Percentiles rank a stretch among this genome's conserved stretches.
Conservation (phyloP, 2,113 vertebrate genomes). For the Ovis aries region DNA sequence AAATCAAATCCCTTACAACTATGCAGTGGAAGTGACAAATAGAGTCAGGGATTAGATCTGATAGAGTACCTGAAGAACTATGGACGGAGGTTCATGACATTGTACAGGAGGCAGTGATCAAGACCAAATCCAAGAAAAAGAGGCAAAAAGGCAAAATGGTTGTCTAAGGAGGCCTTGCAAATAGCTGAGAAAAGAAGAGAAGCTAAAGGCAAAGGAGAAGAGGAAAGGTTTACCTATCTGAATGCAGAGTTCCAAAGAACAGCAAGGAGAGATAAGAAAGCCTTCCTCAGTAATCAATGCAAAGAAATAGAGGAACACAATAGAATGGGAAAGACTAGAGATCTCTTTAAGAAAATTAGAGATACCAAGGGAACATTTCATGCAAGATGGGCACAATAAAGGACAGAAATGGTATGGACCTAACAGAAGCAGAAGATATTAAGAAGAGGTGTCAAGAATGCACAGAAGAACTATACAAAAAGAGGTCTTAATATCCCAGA, state of each 20-base stretch:
- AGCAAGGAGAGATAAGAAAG: background rate
- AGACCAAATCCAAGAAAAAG: background rate
- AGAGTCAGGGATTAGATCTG: background rate
- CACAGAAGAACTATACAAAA: background rate
- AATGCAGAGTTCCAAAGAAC: background rate
- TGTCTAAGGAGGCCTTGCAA: background rate
- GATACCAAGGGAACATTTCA: background rate
- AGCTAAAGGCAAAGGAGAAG: background rate
- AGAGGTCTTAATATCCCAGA: background rate
- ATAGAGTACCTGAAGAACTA: background rate
- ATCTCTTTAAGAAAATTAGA: background rate
- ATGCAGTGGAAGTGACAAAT: background rate
- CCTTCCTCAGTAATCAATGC: background rate
- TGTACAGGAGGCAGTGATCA: background rate
- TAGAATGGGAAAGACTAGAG: background rate
- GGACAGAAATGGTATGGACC: background rate
- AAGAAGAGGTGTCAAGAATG: background rate
- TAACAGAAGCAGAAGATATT: background rate
- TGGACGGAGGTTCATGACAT: background rate
- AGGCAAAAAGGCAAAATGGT: background rate
- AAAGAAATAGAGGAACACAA: background rate
- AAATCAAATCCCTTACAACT: background rate
- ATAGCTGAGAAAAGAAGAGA: background rate
- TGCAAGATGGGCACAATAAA: background rate
- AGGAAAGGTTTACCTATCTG: background rate